Evolutionary conservation across 1,140 invertebrate genomes (phyloP).

Genomic region (Drosophila littoralis): DNA sequence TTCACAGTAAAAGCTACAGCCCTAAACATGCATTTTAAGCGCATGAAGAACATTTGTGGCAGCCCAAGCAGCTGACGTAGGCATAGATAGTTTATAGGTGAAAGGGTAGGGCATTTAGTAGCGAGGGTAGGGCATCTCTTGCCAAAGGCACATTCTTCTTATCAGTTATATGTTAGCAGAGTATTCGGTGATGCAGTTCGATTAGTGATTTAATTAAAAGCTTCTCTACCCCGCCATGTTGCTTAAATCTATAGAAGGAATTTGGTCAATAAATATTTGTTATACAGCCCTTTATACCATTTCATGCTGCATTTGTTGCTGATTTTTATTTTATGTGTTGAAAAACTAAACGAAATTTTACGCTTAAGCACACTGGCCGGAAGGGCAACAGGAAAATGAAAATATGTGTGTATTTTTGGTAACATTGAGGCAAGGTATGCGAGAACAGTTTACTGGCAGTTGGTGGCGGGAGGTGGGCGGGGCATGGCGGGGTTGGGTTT

Average conservation of each 20-base stretch:
- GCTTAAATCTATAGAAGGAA: slow-evolving; percentile 2
- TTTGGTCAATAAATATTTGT: slow-evolving; percentile 27
- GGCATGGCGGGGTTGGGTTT: not conserved
- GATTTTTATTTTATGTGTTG: slow-evolving; percentile 12
- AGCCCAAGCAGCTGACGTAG: too few species aligned
- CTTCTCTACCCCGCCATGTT: not conserved
- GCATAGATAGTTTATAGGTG: too few species aligned
- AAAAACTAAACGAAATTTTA: slow-evolving; percentile 67
- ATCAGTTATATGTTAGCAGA: not conserved
- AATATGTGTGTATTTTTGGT: slow-evolving; percentile 59
- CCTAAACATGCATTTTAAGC: too few species aligned
- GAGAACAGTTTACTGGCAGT: slow-evolving; percentile 63
- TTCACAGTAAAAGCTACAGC: too few species aligned
- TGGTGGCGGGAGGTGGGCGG: not conserved
- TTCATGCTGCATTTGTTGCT: slow-evolving; percentile 25
- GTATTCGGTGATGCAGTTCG: slow-evolving; percentile 9
- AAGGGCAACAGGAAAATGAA: slow-evolving; percentile 34
- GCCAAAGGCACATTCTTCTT: too few species aligned
- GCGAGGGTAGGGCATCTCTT: too few species aligned
- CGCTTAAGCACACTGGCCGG: slow-evolving; percentile 48
- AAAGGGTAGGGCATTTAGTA: too few species aligned
- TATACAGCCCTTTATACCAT: slow-evolving; percentile 5
- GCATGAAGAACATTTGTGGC: too few species aligned
- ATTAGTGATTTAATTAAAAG: slow-evolving; percentile 2
- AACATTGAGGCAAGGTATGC: slow-evolving; percentile 72